Conservation (phyloP, 2,888 invertebrate genomes). For the Melanophora roralis region DNA sequence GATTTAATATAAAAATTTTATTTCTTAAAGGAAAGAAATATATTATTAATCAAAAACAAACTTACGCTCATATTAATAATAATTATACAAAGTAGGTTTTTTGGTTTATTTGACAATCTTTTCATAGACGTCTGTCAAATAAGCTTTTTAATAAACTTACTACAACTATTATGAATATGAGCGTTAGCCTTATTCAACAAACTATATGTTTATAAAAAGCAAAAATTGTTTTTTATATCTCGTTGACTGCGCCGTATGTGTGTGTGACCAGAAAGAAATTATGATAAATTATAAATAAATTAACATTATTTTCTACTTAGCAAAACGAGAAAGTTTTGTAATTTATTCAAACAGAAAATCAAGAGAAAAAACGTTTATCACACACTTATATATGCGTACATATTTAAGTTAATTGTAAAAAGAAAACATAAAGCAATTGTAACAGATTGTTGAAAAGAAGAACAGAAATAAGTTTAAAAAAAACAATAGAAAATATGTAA, state of each 20-base stretch:
- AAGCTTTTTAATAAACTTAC: no score
- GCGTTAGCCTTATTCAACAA: no score
- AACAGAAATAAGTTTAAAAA: slow-evolving; percentile 1
- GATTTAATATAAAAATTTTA: no score
- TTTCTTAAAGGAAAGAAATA: no score
- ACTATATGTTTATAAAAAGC: no score
- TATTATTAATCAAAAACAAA: no score
- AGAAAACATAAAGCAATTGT: slow-evolving; percentile 52
- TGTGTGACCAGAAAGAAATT: slow-evolving; percentile 30
- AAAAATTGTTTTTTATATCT: slow-evolving; percentile 7
- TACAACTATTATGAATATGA: no score
- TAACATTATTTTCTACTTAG: slow-evolving; percentile 62
- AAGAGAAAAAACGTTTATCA: slow-evolving; percentile 17
- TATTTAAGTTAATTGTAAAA: slow-evolving; percentile 47
- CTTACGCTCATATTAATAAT: no score
- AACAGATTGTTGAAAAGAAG: slow-evolving; percentile 58
- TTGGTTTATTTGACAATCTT: no score
- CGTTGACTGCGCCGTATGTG: slow-evolving; percentile 2
- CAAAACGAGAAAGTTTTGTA: slow-evolving; percentile 36
- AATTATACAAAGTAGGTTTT: no score
- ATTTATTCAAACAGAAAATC: slow-evolving; percentile 58
- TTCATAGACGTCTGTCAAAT: no score
- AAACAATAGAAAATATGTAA: slow-evolving; percentile 58
- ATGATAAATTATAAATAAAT: slow-evolving; percentile 59
- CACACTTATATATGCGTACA: slow-evolving; percentile 7